Evolutionary conservation across 2,113 vertebrate species (phyloP), one percentile per base, ranked within the genome.

Genomic region (Pseudopipra pipra): DNA sequence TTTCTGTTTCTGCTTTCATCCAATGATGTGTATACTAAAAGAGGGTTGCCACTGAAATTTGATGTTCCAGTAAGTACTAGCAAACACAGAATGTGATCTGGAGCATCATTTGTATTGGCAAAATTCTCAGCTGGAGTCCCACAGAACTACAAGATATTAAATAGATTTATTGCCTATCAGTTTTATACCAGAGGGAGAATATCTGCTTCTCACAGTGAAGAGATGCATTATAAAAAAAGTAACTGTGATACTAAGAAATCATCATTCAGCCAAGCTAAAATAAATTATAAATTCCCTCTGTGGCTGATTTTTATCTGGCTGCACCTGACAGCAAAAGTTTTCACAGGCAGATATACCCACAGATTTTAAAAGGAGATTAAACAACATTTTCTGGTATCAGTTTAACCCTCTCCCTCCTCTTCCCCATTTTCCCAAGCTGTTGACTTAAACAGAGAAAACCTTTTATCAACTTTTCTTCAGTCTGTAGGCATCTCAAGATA

Each of bases 81-180:
- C 85, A 98, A 96, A 97, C 89, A 93, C 1, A 94, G 61, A 70
- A 86, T 89, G 65, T 86, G 93, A 96, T 95, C 85, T 91, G 88
- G 56, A 93, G 55, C 41, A 96, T 96, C 80, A 94, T 96, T 96
- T 96, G 81, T 96, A 85, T 31, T 83, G 71, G 86, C 8, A 52
- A 97, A 96, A 92, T 94, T 94, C 84, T 96, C 95, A 85, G 85
- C 73, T 93, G 96, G 88, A 97, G 61, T 86, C 49, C 81, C 84
- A 87, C 81, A 87, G 96, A 96, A 95, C 86, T 93, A 85, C 63
- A 81, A 96, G 93, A 89, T 94, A 95, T 96, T 97, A 96, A 97
- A 94, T 76, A 96, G 96, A 97, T 97, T 97, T 97, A 96, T 92
- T 96, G 86, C 93, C 74, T 93, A 96, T 97, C 91, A 88, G 85